These are phyloP conservation scores for Rhopalosiphum padi DNA, from an alignment of 1,140 invertebrate genomes.

Conservation along the genomic window DNA sequence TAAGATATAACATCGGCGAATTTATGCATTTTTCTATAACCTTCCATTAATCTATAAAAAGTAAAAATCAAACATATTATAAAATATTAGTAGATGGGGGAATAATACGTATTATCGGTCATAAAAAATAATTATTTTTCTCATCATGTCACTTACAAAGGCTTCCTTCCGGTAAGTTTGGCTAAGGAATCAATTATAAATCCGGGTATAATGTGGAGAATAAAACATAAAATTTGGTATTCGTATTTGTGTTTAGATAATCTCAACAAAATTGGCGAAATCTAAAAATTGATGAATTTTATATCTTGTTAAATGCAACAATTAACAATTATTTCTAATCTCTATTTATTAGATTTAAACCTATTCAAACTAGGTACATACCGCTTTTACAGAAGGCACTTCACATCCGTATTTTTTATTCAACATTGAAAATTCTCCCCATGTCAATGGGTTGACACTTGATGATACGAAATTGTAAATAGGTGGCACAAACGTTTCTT, in stretches of 20 bases:
- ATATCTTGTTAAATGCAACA: neutral
- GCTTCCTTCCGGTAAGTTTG: conserved; percentile 50
- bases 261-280: conserved; percentile 38
- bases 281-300: neutral
- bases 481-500: conserved; percentile 60
- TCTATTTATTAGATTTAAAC: neutral
- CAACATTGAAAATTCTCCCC: conserved; percentile 68
- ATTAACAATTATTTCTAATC: neutral
- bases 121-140: neutral
- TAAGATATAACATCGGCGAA: conserved; percentile 64
- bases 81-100: no score
- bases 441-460: conserved; percentile 72
- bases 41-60: conserved; percentile 69
- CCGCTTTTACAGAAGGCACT: conserved; percentile 9
- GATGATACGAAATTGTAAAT: conserved; percentile 79
- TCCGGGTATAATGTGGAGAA: conserved; percentile 58
- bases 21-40: conserved; percentile 79
- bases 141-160: conserved; percentile 39
- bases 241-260: conserved; percentile 51
- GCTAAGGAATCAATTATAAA: conserved; percentile 54
- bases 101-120: no score
- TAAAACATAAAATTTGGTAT: conserved; percentile 44
- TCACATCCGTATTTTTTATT: neutral
- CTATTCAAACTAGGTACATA: neutral
- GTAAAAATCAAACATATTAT: no score